A percentile compares a stretch with the other conserved stretches of the same genome.
Evolutionary conservation across 2,888 invertebrate genomes (phyloP).

Genomic region (Nymphalis polychloros): DNA sequence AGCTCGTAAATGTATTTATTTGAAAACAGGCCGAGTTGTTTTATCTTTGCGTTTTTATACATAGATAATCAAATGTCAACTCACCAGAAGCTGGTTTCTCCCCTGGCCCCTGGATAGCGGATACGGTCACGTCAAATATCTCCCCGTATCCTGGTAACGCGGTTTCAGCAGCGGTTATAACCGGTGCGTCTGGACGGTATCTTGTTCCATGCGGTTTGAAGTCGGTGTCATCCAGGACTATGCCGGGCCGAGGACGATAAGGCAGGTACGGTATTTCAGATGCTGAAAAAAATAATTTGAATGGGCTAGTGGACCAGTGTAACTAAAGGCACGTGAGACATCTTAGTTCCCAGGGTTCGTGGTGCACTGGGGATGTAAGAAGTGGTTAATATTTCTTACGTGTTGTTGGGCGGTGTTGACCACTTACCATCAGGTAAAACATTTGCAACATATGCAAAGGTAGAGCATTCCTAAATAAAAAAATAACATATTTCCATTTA

Average conservation of each 20-base stretch:
- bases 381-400: too few relatives aligned
- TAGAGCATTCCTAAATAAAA: too few relatives aligned
- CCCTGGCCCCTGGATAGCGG: constrained; percentile 92
- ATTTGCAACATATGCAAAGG: too few relatives aligned
- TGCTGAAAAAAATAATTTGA: constrained; percentile 46
- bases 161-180: constrained; percentile 74
- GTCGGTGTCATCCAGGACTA: constrained; percentile 92
- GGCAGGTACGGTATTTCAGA: constrained; percentile 79
- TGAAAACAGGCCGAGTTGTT: too few relatives aligned
- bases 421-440: too few relatives aligned
- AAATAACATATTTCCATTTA: too few relatives aligned
- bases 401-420: too few relatives aligned
- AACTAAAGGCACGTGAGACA: too few relatives aligned
- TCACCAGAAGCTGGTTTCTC: constrained; percentile 75
- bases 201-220: constrained; percentile 86
- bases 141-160: constrained; percentile 84
- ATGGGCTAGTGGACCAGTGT: not conserved
- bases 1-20: too few relatives aligned
- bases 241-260: constrained; percentile 91
- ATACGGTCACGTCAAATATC: constrained; percentile 93
- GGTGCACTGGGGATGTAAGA: too few relatives aligned
- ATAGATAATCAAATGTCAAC: constrained; percentile 18
- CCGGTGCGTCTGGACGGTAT: constrained; percentile 60
- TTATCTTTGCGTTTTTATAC: too few relatives aligned
- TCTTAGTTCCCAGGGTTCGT: too few relatives aligned